Conservation (phyloP, 2,888 invertebrate genomes). For the Ochropacha duplaris region DNA sequence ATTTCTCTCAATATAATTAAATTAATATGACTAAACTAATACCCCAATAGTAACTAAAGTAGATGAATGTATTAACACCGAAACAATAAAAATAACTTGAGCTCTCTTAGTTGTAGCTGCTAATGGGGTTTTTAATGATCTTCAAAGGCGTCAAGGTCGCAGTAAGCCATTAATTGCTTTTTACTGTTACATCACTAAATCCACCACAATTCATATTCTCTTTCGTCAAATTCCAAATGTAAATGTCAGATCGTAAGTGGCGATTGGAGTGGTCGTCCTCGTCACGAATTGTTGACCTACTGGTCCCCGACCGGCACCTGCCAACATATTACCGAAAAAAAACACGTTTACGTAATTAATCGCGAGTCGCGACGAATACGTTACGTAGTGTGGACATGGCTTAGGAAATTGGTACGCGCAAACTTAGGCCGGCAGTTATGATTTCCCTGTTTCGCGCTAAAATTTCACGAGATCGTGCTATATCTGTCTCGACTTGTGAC, state of each 20-base stretch:
- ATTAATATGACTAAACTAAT: too few relatives aligned
- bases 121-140: not conserved
- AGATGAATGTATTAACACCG: too few relatives aligned
- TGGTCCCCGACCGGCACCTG: conserved; percentile 32
- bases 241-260: conserved; percentile 38
- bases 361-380: conserved; percentile 17
- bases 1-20: too few relatives aligned
- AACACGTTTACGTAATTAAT: conserved; percentile 42
- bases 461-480: conserved; percentile 28
- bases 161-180: conserved; percentile 12
- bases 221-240: conserved; percentile 27
- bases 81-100: too few relatives aligned
- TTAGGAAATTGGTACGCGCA: conserved; percentile 33
- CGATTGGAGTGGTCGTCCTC: conserved; percentile 47
- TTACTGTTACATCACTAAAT: conserved; percentile 20
- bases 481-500: conserved; percentile 18
- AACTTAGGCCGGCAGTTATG: conserved; percentile 22
- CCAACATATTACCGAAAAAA: conserved; percentile 22
- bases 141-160: conserved; percentile 20
- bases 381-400: conserved; percentile 29
- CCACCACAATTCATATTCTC: conserved; percentile 15
- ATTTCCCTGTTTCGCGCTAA: conserved; percentile 14
- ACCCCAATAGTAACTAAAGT: too few relatives aligned
- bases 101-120: not conserved
- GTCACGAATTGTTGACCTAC: conserved; percentile 50